Evolutionary conservation across 2,888 invertebrate species (phyloP).

Genomic region (Leptopilina myrica): DNA sequence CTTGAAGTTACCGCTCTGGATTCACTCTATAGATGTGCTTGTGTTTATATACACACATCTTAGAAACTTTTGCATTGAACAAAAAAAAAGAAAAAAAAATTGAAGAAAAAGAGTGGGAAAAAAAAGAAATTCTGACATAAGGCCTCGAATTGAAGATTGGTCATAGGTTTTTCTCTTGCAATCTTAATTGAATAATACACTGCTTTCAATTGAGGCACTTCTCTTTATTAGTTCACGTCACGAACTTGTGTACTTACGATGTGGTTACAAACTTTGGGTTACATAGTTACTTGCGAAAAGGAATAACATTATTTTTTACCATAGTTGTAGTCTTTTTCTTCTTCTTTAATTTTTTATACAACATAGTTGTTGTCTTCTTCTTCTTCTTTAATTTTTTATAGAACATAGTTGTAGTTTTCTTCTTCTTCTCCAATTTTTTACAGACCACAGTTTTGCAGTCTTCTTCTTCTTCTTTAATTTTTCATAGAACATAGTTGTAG

Average conservation of each 20-base stretch:
- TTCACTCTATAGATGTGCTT: neutral
- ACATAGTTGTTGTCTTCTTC: too few relatives aligned
- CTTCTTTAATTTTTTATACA: too few relatives aligned
- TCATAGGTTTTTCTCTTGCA: neutral
- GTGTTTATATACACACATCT: neutral
- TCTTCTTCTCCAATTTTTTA: too few relatives aligned
- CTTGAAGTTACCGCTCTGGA: slow-evolving; percentile 33
- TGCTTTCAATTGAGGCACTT: neutral
- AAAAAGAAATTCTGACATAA: slow-evolving; percentile 29
- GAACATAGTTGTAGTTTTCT: too few relatives aligned
- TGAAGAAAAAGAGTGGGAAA: neutral
- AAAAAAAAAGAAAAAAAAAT: too few relatives aligned
- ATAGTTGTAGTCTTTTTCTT: too few relatives aligned
- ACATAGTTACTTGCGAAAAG: neutral
- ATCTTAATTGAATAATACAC: too few relatives aligned
- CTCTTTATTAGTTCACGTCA: neutral
- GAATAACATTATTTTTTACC: neutral
- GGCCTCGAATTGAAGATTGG: neutral
- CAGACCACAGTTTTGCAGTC: too few relatives aligned
- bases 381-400: too few relatives aligned
- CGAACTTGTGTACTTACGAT: neutral
- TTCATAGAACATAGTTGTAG: too few relatives aligned
- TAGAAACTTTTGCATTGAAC: slow-evolving; percentile 3
- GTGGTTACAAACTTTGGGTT: too few relatives aligned
- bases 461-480: too few relatives aligned